These are phyloP conservation scores for Phania funesta DNA, from an alignment of 2,888 invertebrate species.

Conservation along the genomic window DNA sequence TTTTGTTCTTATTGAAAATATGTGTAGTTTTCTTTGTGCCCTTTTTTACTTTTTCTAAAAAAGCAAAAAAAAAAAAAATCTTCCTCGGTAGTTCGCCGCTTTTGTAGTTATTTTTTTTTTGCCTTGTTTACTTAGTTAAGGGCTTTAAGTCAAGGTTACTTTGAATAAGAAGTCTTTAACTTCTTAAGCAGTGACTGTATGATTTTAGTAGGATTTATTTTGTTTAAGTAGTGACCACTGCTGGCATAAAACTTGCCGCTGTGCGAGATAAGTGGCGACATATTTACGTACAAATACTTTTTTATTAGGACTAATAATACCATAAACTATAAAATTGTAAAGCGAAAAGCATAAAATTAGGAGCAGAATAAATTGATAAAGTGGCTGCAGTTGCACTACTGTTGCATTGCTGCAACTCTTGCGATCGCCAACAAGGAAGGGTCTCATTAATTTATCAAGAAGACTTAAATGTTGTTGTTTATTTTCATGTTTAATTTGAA, in stretches of 20 bases:
- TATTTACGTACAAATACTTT: constrained; percentile 63
- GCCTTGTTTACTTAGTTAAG: constrained; percentile 17
- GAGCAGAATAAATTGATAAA: constrained; percentile 30
- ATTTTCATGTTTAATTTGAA: neutral
- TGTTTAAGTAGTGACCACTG: constrained; percentile 26
- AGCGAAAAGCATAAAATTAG: neutral
- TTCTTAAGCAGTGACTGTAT: neutral
- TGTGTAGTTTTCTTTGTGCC: neutral
- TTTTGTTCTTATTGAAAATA: constrained; percentile 9
- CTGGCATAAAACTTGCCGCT: constrained; percentile 14
- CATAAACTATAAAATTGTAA: constrained; percentile 24
- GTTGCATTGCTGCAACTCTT: neutral
- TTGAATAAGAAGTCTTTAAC: constrained; percentile 35
- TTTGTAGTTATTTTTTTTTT: constrained; percentile 15
- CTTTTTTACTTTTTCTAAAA: neutral
- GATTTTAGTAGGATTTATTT: constrained; percentile 31
- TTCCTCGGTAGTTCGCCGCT: constrained; percentile 28
- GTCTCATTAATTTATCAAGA: constrained; percentile 28
- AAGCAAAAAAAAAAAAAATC: too few relatives aligned
- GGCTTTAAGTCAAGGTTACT: constrained; percentile 64
- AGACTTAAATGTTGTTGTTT: constrained; percentile 10
- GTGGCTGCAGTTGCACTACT: constrained; percentile 1
- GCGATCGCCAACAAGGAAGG: neutral
- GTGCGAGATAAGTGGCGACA: constrained; percentile 59
- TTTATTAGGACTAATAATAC: constrained; percentile 48